Evolutionary conservation across 2,797 vertebrate species (phyloP).

Genomic region (Heterohyrax brucei): DNA sequence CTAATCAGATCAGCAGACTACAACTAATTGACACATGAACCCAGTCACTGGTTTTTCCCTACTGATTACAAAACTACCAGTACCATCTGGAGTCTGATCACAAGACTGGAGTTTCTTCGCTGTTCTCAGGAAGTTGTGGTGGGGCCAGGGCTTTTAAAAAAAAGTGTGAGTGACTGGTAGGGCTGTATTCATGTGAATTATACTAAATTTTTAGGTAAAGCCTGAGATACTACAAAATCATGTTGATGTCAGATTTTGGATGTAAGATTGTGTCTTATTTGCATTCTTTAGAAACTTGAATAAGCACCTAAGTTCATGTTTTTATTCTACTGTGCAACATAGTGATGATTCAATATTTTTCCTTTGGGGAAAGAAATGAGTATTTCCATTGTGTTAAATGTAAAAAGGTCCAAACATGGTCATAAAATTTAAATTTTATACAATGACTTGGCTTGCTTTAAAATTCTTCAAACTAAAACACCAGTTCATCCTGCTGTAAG

Average conservation of each 20-base stretch:
- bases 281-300: conserved; percentile 85
- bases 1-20: conserved; percentile 95
- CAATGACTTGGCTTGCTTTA: conserved; percentile 86
- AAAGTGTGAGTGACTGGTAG: conserved; percentile 76
- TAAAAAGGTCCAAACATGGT: conserved; percentile 87
- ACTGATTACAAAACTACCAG: conserved; percentile 80
- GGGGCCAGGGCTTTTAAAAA: conserved; percentile 85
- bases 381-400: conserved; percentile 88
- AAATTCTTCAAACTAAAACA: conserved; percentile 76
- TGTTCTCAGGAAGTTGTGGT: conserved; percentile 87
- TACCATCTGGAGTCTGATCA: conserved; percentile 81
- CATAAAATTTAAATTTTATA: conserved; percentile 90
- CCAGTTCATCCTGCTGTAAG: neutral
- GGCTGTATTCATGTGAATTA: conserved; percentile 83
- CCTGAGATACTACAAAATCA: conserved; percentile 83
- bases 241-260: conserved; percentile 87
- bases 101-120: conserved; percentile 83
- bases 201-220: conserved; percentile 84
- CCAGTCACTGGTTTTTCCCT: conserved; percentile 73
- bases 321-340: conserved; percentile 88
- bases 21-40: conserved; percentile 95
- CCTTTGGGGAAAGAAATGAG: conserved; percentile 84
- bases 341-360: conserved; percentile 82
- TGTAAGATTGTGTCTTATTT: conserved; percentile 89
- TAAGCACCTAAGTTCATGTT: conserved; percentile 84